Base-by-base conservation (phyloP, 2,113 vertebrate genomes). In the Pao palembangensis region DNA sequence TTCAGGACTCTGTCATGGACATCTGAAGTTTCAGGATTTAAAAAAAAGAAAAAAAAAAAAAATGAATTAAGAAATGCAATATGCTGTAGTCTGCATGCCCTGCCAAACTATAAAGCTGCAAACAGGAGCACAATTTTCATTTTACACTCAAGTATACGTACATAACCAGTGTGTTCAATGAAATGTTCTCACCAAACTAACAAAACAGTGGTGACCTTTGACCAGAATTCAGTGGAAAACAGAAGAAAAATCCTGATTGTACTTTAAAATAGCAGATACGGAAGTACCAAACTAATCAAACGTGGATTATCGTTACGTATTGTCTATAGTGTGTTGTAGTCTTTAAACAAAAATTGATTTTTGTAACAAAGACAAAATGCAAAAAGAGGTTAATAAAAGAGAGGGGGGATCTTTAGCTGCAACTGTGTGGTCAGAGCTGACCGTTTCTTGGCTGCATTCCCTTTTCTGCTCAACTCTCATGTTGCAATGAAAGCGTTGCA, bases 261-360 rank as follows among this genome's bases (percentile, higher is more conserved):
- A 88, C 84, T 89, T 76, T 86, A 84, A 90, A 88, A 78, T 91
- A 90, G 93, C 84, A 88, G 87, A 90, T 88, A 89, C 90, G 92
- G 87, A 91, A 91, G 91, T 90, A 91, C 84, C 87, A 91, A 88
- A 89, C 90, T 90, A 91, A 92, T 90, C 87, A 84, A 91, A 89
- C 48, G 85, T 92, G 87, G 85, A 90, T 87, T 68, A 80, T 58
- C 58, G 18, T 38, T 81, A 92, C 89, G 88, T 91, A 91, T 78
- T 91, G 91, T 92, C 88, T 90, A 87, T 86, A 89, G 86, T 91
- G 84, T 89, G 78, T 91, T 89, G 85, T 91, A 90, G 88, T 91
- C 87, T 82, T 75, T 67, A 75, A 80, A 78, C 64, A 67, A 74
- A 66, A 81, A 85, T 89, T 90, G 89, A 86, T 87, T n/a, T 90